Conservation (phyloP, 1,140 invertebrate species). For the Caenorhabditis brenneri region DNA sequence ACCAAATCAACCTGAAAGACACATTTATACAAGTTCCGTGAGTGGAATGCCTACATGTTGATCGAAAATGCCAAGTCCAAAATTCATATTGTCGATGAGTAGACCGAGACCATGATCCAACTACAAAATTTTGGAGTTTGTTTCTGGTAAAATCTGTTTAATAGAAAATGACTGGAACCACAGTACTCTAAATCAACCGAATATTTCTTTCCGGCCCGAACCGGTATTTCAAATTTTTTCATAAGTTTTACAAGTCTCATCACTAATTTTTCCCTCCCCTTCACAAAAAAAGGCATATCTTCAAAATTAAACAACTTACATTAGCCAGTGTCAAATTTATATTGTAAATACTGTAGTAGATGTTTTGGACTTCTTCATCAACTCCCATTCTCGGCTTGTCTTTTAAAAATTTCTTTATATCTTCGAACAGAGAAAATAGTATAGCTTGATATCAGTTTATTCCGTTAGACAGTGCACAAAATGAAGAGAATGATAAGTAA, state of each 20-base stretch:
- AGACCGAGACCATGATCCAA: background rate
- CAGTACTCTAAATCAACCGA: too few relatives aligned
- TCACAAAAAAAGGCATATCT: background rate
- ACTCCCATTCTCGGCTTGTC: conserved; percentile 19
- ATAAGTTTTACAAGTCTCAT: too few relatives aligned
- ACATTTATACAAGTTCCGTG: background rate
- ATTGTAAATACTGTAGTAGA: conserved; percentile 43
- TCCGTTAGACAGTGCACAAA: background rate
- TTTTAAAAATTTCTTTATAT: too few relatives aligned
- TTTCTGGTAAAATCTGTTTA: too few relatives aligned
- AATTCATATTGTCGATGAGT: conserved; percentile 11
- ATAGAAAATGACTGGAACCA: background rate
- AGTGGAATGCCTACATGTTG: background rate
- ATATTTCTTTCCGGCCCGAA: too few relatives aligned
- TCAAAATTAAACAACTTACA: conserved; percentile 8
- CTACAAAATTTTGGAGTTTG: background rate
- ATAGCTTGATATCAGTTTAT: background rate
- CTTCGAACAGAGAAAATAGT: background rate
- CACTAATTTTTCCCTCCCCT: too few relatives aligned
- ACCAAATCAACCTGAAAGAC: background rate
- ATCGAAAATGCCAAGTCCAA: background rate
- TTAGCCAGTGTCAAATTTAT: conserved; percentile 32
- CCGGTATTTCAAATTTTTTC: too few relatives aligned
- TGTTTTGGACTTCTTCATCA: conserved; percentile 43
- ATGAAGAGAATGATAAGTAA: background rate